phyloP scores from a whole-genome alignment of 2,797 vertebrate species.

The Darevskia nairensis region DNA sequence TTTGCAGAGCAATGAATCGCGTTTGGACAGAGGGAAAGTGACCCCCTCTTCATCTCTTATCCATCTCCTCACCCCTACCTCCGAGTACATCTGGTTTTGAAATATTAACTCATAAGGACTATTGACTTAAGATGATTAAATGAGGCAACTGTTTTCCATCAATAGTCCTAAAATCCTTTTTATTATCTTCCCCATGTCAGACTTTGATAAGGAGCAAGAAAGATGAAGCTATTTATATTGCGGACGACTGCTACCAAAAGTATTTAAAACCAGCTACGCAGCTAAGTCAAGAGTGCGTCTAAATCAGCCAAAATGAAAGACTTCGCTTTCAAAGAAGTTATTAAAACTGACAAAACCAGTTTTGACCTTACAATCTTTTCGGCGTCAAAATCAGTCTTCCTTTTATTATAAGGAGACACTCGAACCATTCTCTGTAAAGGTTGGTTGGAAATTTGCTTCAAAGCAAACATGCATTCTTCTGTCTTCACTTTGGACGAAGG shows the following conservation, averaged over 20 bases:
- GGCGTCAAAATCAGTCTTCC: background rate
- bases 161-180: constrained; percentile 72
- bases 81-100: constrained; percentile 47
- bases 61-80: constrained; percentile 4
- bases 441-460: constrained; percentile 24
- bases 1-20: constrained; percentile 61
- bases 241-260: constrained; percentile 64
- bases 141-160: constrained; percentile 70
- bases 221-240: constrained; percentile 73
- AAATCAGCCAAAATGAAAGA: constrained; percentile 66
- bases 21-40: constrained; percentile 56
- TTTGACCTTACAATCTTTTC: constrained; percentile 47
- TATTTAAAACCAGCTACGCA: constrained; percentile 68
- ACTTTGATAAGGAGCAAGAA: constrained; percentile 75
- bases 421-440: constrained; percentile 40
- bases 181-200: constrained; percentile 74
- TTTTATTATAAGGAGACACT: constrained; percentile 1
- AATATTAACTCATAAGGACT: constrained; percentile 59
- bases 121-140: constrained; percentile 68
- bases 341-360: constrained; percentile 62
- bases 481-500: background rate
- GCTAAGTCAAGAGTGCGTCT: constrained; percentile 58
- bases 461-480: constrained; percentile 24
- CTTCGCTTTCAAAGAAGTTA: constrained; percentile 64
- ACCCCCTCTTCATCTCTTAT: constrained; percentile 43